phyloP scores from a whole-genome alignment of 2,113 vertebrate genomes.

The Scartelaos histophorus region DNA sequence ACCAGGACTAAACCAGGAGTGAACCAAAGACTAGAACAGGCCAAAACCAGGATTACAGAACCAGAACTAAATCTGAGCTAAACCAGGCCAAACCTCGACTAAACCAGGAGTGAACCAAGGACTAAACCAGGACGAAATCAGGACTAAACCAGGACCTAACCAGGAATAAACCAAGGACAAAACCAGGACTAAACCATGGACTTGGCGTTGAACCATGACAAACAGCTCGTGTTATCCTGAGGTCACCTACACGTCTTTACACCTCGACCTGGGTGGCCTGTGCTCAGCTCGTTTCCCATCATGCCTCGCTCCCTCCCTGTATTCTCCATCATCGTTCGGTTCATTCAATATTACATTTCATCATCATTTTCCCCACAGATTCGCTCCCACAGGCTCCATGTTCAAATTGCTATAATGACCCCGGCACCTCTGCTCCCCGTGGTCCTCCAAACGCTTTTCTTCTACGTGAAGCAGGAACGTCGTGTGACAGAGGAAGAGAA shows the following conservation, averaged over 20 bases:
- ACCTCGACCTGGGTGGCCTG: not conserved
- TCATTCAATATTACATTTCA: slow-evolving; percentile 16
- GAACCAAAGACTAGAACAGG: too few species aligned
- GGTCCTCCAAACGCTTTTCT: slow-evolving; percentile 26
- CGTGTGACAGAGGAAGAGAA: not conserved
- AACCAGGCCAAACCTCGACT: not conserved
- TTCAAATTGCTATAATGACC: slow-evolving; percentile 54
- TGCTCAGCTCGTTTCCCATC: slow-evolving; percentile 42
- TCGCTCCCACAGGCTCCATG: slow-evolving; percentile 48
- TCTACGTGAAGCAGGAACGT: not conserved
- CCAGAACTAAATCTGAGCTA: too few species aligned
- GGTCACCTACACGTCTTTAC: too few species aligned
- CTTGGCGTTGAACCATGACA: not conserved
- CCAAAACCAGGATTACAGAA: too few species aligned
- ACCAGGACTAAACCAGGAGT: too few species aligned
- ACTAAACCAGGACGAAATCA: too few species aligned
- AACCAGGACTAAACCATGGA: not conserved
- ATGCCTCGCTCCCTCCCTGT: slow-evolving; percentile 15
- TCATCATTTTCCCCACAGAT: slow-evolving; percentile 42
- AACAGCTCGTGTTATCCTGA: slow-evolving; percentile 11
- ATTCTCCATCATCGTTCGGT: slow-evolving; percentile 6
- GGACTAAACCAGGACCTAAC: too few species aligned
- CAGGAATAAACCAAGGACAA: not conserved
- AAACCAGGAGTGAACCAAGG: too few species aligned
- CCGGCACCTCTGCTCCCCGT: slow-evolving; percentile 25